Evolutionary conservation across 1,140 invertebrate genomes (phyloP).

Genomic region (Rhyzopertha dominica): DNA sequence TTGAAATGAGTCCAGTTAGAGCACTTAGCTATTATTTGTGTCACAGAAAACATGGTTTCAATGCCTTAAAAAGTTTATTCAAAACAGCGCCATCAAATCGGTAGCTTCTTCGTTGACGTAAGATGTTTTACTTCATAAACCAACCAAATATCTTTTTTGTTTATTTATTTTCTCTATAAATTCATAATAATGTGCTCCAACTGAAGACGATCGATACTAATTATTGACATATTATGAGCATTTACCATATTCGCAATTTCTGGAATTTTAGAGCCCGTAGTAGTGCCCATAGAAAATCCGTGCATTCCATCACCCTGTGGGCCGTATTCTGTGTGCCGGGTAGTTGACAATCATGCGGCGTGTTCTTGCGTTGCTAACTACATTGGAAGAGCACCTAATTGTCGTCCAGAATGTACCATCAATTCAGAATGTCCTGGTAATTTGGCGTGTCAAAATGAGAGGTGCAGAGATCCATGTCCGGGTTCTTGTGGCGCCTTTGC

Average conservation of each 20-base stretch:
- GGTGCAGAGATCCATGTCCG: constrained; percentile 71
- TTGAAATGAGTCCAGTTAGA: too few species aligned
- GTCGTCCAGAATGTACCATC: constrained; percentile 71
- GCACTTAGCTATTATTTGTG: too few species aligned
- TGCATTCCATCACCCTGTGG: constrained; percentile 77
- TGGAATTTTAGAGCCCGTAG: constrained; percentile 47
- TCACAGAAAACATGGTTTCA: too few species aligned
- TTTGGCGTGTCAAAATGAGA: constrained; percentile 67
- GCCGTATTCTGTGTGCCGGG: constrained; percentile 69
- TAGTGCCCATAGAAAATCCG: constrained; percentile 51
- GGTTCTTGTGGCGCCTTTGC: constrained; percentile 70
- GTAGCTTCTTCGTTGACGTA: too few species aligned
- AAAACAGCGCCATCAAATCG: too few species aligned
- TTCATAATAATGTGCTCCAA: too few species aligned
- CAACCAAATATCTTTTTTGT: constrained; percentile 18
- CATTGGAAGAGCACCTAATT: constrained; percentile 69
- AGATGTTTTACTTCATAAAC: background rate
- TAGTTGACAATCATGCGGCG: constrained; percentile 61
- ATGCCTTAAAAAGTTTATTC: too few species aligned
- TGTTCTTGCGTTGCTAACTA: constrained; percentile 70
- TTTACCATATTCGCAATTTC: constrained; percentile 30
- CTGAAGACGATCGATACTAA: too few species aligned
- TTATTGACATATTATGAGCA: too few species aligned
- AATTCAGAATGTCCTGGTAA: constrained; percentile 70
- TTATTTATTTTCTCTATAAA: constrained; percentile 18